Percentiles rank a stretch among this genome's conserved stretches.
phyloP scores from a whole-genome alignment of 1,140 invertebrate species.

The Temnothorax longispinosus region DNA sequence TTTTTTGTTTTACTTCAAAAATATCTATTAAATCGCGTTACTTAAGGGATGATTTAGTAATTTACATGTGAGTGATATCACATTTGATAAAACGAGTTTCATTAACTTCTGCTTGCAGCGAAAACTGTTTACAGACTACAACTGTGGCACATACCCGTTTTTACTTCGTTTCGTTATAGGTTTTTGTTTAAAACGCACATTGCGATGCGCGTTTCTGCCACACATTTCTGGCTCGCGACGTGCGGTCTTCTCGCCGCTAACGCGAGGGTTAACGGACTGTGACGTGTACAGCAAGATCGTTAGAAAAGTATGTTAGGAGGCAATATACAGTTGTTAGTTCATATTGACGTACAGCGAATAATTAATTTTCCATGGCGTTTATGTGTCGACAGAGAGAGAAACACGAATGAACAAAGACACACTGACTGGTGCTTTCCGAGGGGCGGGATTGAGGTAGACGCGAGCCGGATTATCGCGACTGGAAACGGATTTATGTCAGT shows the following conservation, averaged over 20 bases:
- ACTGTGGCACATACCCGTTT: background rate
- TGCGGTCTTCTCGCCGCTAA: background rate
- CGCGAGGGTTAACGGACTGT: constrained; percentile 14
- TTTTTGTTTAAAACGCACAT: constrained; percentile 16
- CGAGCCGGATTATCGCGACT: constrained; percentile 62
- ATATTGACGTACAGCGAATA: constrained; percentile 11
- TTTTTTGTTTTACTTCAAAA: too few relatives aligned
- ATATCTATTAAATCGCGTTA: too few relatives aligned
- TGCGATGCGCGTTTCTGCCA: background rate
- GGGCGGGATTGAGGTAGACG: constrained; percentile 19
- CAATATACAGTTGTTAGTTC: constrained; percentile 33
- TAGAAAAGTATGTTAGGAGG: constrained; percentile 24
- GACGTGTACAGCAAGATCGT: constrained; percentile 5
- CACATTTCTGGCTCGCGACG: background rate
- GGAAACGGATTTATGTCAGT: constrained; percentile 77
- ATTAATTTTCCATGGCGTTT: constrained; percentile 44
- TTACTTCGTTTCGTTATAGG: background rate
- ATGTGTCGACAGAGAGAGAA: constrained; percentile 12
- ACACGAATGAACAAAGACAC: background rate
- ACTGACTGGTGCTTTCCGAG: background rate
- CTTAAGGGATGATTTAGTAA: background rate
- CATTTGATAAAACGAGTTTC: background rate
- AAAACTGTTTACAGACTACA: background rate
- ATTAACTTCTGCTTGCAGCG: background rate
- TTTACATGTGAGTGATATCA: background rate